phyloP scores from a whole-genome alignment of 2,797 vertebrate species.

The Diceros bicornis region DNA sequence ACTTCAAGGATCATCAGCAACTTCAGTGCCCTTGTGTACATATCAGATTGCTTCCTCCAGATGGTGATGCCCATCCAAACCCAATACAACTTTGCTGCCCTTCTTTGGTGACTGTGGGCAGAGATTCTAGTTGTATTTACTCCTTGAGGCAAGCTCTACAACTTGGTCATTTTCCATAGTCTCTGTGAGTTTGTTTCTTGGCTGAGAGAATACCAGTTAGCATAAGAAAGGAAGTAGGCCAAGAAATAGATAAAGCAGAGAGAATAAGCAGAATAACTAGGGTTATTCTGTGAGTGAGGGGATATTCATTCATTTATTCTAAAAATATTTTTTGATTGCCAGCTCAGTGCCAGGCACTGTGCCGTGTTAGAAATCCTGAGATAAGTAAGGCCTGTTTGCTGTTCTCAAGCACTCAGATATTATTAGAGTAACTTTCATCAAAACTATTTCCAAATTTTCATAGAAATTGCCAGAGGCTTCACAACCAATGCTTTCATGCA shows the following conservation, averaged over 20 bases:
- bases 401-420: conserved; percentile 19
- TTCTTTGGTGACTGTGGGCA: not conserved
- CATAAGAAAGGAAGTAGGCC: not conserved
- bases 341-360: not conserved
- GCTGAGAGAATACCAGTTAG: not conserved
- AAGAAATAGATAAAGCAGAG: conserved; percentile 41
- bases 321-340: not conserved
- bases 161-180: not conserved
- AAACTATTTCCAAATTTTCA: conserved; percentile 59
- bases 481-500: not conserved
- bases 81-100: not conserved
- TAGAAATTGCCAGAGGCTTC: conserved; percentile 51
- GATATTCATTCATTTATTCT: conserved; percentile 38
- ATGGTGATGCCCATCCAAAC: not conserved
- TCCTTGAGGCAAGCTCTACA: conserved; percentile 1
- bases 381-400: not conserved
- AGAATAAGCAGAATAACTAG: not conserved
- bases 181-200: not conserved
- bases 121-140: not conserved
- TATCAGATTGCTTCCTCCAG: not conserved
- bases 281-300: not conserved
- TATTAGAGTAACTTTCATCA: conserved; percentile 32
- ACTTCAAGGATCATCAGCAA: not conserved
- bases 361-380: conserved; percentile 30
- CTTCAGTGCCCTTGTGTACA: not conserved